Evolutionary conservation across 1,140 invertebrate species (phyloP).

Genomic region (Drosophila lini): DNA sequence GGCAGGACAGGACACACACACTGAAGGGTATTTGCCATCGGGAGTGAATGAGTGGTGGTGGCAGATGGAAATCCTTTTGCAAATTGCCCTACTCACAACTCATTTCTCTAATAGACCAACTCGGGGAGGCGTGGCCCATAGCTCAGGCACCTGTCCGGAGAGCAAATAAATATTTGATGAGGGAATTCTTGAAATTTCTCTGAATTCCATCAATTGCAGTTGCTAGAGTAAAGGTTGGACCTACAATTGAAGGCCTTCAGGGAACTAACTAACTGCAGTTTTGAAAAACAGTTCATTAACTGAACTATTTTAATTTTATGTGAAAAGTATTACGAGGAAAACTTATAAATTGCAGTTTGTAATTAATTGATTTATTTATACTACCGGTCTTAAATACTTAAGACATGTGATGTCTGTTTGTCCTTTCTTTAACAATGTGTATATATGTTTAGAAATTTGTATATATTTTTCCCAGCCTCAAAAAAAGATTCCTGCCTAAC

Average conservation of each 20-base stretch:
- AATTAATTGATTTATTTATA: background rate
- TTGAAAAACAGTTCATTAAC: background rate
- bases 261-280: background rate
- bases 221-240: background rate
- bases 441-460: background rate
- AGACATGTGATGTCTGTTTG: background rate
- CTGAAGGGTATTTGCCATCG: conserved; percentile 17
- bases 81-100: conserved; percentile 46
- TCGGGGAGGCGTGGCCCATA: conserved; percentile 27
- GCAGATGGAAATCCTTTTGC: conserved; percentile 56
- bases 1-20: conserved; percentile 22
- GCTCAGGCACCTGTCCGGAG: conserved; percentile 35
- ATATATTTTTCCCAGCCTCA: background rate
- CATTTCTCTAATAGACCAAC: conserved; percentile 61
- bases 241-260: background rate
- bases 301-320: background rate
- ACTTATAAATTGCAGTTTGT: no score
- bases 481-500: background rate
- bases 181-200: conserved; percentile 29
- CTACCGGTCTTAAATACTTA: no score
- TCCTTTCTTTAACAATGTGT: background rate
- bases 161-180: conserved; percentile 43
- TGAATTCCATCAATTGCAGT: conserved; percentile 19
- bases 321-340: background rate
- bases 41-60: conserved; percentile 1